These are phyloP conservation scores for Athripsodes cinereus DNA, from an alignment of 2,888 invertebrate species.

Conservation along the genomic window DNA sequence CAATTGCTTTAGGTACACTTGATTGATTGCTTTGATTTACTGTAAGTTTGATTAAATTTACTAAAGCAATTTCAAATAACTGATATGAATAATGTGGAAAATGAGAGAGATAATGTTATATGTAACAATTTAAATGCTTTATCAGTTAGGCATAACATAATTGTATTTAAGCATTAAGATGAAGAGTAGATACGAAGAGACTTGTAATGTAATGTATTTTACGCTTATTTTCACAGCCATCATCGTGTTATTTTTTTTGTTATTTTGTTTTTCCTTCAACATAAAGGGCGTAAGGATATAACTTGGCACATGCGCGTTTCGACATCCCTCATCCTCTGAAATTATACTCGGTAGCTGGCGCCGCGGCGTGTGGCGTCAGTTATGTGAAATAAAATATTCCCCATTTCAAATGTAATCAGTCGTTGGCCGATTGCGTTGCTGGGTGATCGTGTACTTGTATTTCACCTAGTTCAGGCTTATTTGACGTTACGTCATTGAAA, in stretches of 20 bases:
- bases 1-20: too few species aligned
- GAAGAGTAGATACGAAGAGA: too few species aligned
- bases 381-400: neutral
- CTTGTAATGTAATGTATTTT: neutral
- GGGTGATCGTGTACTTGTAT: neutral
- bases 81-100: too few species aligned
- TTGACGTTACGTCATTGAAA: neutral
- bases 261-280: neutral
- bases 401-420: neutral
- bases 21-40: too few species aligned
- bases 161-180: too few species aligned
- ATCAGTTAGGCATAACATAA: too few species aligned
- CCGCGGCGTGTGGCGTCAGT: conserved; percentile 1
- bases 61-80: too few species aligned
- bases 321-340: neutral
- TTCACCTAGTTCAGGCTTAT: neutral
- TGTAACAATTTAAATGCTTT: too few species aligned
- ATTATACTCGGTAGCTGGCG: neutral
- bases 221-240: neutral
- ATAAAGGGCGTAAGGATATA: neutral
- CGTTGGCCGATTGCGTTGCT: neutral
- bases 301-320: neutral
- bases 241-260: neutral
- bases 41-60: too few species aligned
- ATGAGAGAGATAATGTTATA: too few species aligned